Evolutionary conservation across 2,888 invertebrate genomes (phyloP), one percentile per base, ranked within the genome.

Genomic region (Carterocephalus palaemon): DNA sequence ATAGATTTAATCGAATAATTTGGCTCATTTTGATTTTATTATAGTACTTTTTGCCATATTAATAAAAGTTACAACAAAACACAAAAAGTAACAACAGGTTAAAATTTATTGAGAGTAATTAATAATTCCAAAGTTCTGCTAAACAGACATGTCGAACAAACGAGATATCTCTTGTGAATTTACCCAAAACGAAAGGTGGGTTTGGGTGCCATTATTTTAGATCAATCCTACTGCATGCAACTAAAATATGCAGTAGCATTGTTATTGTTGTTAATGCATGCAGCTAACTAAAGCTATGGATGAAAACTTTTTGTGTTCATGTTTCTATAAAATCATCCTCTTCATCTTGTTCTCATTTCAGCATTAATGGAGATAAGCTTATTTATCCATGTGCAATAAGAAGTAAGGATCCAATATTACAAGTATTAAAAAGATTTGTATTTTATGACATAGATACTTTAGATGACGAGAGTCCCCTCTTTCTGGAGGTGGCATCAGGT

Each of bases 401-500:
- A 57, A 95, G 95, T 70, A 91, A 93, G 74, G 89, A 89, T 29
- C 91, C 92, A 19, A 95, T 95, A 62, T 73, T 94, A 9, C 88
- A 91, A 60, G 90, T 92, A 26, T 73, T 95, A 24, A 88, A 90
- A 67, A 82, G 89, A 50, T 89, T 91, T 60, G 78, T 94, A 23
- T 79, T 85, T 53, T 60, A 66, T 57, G 73, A 86, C 67, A 49
- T 75, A 59, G 70, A 84, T 56, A 61, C 52, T 45, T 48, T 75
- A 69, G 64, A 85, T 61, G 68, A 74, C 46, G 74, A 73, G 9
- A 70, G 76, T 51, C 75, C 89, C 50, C 62, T 77, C 5, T 77
- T 92, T 47, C 71, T 96, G 48, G 95, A 95, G 75, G 90, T 95
- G 48, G 88, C 94, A 2, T 94, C 95, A 3, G 95, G 96, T 1